phyloP scores from a whole-genome alignment of 2,888 invertebrate genomes.

The Cinara cedri region DNA sequence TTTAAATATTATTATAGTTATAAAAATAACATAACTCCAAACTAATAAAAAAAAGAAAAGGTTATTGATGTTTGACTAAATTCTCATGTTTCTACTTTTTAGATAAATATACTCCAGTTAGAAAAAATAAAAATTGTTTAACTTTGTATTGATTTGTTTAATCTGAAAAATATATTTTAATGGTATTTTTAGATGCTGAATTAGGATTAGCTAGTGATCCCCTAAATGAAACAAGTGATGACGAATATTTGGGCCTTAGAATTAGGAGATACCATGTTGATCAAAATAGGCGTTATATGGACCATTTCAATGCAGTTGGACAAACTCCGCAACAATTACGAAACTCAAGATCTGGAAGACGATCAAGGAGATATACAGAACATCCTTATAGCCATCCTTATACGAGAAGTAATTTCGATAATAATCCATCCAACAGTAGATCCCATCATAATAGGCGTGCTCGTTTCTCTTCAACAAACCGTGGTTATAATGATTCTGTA shows the following conservation, averaged over 20 bases:
- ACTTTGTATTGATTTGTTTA: background rate
- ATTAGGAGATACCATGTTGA: background rate
- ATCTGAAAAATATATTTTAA: background rate
- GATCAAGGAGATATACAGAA: conserved; percentile 5
- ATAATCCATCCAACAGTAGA: background rate
- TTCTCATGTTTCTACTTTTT: too few species aligned
- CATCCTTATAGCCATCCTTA: conserved; percentile 38
- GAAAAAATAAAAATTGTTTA: too few species aligned
- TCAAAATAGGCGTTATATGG: background rate
- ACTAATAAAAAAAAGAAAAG: too few species aligned
- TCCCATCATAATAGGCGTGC: background rate
- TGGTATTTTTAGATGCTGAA: conserved; percentile 16
- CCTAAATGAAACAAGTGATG: conserved; percentile 22
- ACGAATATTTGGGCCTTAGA: conserved; percentile 1
- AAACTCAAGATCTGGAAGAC: conserved; percentile 17
- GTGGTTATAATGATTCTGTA: background rate
- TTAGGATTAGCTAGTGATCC: background rate
- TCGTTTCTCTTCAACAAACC: conserved; percentile 37
- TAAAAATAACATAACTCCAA: too few species aligned
- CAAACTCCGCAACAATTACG: background rate
- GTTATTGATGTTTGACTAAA: too few species aligned
- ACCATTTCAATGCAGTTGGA: background rate
- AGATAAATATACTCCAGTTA: too few species aligned
- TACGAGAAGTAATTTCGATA: conserved; percentile 13
- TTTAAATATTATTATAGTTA: too few species aligned